A percentile compares a stretch with the other conserved stretches of the same genome.
phyloP scores from a whole-genome alignment of 2,113 vertebrate species.

The Pithys albifrons region DNA sequence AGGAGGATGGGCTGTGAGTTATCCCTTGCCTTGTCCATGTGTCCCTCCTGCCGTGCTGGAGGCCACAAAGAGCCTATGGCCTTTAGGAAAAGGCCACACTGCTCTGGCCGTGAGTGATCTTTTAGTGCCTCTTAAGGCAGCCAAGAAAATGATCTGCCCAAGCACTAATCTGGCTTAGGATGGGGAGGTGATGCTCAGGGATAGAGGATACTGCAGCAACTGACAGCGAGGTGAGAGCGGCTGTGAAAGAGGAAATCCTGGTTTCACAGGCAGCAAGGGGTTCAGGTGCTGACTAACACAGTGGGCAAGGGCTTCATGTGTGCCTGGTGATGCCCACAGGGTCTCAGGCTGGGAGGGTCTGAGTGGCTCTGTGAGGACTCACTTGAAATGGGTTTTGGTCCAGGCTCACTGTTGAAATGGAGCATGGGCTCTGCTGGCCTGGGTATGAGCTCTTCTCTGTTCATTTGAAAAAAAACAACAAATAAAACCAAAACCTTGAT shows the following conservation, averaged over 20 bases:
- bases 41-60: background rate
- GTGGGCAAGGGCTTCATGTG: background rate
- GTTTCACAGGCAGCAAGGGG: background rate
- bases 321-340: rapidly evolving
- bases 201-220: background rate
- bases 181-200: background rate
- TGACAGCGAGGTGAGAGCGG: rapidly evolving
- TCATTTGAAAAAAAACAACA: background rate
- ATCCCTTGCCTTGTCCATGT: background rate
- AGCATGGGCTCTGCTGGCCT: background rate
- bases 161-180: background rate
- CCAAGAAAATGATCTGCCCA: background rate
- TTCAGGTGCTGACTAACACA: background rate
- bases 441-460: background rate
- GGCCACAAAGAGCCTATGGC: background rate
- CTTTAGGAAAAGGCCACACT: background rate
- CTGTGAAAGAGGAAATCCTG: background rate
- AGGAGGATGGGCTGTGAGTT: background rate
- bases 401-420: background rate
- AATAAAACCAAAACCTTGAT: background rate
- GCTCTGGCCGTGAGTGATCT: background rate
- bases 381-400: background rate
- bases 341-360: background rate
- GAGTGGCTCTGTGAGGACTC: rapidly evolving
- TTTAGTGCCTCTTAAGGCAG: background rate